Evolutionary conservation across 2,888 invertebrate genomes (phyloP).

Genomic region (Spilarctia lutea): DNA sequence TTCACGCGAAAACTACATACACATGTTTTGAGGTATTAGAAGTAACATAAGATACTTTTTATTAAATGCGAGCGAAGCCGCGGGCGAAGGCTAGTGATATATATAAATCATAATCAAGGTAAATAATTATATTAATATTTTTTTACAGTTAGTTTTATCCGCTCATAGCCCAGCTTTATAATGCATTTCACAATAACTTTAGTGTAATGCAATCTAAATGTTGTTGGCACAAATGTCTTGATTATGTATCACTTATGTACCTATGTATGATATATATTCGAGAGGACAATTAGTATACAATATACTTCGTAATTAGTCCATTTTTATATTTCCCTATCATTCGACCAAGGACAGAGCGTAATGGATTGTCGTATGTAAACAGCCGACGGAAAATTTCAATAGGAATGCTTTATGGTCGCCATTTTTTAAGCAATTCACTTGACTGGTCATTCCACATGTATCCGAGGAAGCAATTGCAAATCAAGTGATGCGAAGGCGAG

Average conservation of each 20-base stretch:
- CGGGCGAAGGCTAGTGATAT: too few species aligned
- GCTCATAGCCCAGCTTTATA: too few species aligned
- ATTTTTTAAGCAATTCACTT: slow-evolving; percentile 12
- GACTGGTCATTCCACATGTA: slow-evolving; percentile 16
- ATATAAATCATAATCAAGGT: too few species aligned
- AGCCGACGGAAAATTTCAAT: slow-evolving; percentile 14
- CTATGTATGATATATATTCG: neutral
- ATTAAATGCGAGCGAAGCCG: too few species aligned
- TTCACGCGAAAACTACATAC: too few species aligned
- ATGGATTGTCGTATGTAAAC: neutral
- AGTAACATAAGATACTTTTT: too few species aligned
- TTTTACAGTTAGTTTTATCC: too few species aligned
- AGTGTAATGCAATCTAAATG: neutral
- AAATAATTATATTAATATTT: too few species aligned
- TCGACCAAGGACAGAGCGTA: slow-evolving; percentile 3
- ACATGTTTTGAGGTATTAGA: too few species aligned
- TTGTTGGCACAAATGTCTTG: neutral
- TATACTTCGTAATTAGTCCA: neutral
- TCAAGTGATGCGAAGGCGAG: slow-evolving; percentile 35
- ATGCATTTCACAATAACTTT: neutral
- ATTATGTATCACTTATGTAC: neutral
- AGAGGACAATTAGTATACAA: neutral
- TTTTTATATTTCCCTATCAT: neutral
- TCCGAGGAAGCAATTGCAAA: slow-evolving; percentile 20
- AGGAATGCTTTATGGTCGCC: slow-evolving; percentile 12